Percentiles rank a stretch among this genome's conserved stretches.
phyloP scores from a whole-genome alignment of 2,888 invertebrate genomes.

The Kryphioiulus occultus region DNA sequence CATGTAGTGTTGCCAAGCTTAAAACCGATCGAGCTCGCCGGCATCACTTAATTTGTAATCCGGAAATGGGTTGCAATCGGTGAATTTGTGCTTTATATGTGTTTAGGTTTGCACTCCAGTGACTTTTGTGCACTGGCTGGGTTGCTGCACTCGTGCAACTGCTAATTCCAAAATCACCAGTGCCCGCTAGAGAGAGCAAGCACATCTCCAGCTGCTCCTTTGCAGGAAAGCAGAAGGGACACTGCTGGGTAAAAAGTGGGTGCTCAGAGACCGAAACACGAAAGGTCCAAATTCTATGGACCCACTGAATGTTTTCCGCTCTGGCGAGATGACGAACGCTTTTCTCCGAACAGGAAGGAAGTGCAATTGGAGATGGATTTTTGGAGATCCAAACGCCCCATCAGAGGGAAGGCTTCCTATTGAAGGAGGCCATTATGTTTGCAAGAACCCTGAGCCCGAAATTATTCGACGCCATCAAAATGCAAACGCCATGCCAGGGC shows the following conservation, averaged over 20 bases:
- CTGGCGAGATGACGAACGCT: conserved; percentile 22
- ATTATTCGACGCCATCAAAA: neutral
- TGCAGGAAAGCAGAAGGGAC: neutral
- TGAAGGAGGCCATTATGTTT: neutral
- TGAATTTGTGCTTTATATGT: conserved; percentile 1
- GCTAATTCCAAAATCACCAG: neutral
- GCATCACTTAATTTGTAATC: conserved; percentile 35
- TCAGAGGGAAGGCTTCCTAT: conserved; percentile 6
- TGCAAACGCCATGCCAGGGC: neutral
- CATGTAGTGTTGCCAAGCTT: neutral
- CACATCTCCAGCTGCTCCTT: conserved; percentile 11
- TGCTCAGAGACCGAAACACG: neutral
- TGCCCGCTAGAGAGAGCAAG: neutral
- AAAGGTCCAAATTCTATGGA: neutral
- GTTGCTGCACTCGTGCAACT: neutral
- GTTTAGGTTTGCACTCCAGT: conserved; percentile 7
- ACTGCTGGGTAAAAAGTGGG: neutral
- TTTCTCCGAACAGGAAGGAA: conserved; percentile 29
- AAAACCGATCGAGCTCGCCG: neutral
- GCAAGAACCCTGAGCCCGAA: neutral
- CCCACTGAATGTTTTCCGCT: neutral
- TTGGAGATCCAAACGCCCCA: conserved; percentile 21
- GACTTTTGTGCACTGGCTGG: neutral
- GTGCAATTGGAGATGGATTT: conserved; percentile 33
- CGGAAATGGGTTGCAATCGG: conserved; percentile 24